Evolutionary conservation across 2,888 invertebrate species (phyloP).

Genomic region (Thera britannica): DNA sequence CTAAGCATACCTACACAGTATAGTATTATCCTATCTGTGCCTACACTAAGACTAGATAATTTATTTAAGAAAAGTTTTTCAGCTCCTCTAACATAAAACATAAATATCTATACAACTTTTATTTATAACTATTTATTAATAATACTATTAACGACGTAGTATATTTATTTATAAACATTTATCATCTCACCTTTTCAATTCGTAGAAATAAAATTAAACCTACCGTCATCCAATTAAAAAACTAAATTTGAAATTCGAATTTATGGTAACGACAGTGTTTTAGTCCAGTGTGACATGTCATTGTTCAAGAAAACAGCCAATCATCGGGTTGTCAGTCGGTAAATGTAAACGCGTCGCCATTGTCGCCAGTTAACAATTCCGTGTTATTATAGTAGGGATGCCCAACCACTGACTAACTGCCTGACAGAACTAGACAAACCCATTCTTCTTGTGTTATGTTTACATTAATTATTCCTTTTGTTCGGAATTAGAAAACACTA

Average conservation of each 20-base stretch:
- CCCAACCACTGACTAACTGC: constrained; percentile 64
- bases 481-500: constrained; percentile 33
- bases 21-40: no score
- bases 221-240: constrained; percentile 18
- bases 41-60: no score
- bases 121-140: not conserved
- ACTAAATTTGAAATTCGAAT: constrained; percentile 49
- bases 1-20: no score
- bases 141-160: no score
- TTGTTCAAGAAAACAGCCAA: constrained; percentile 68
- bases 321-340: constrained; percentile 58
- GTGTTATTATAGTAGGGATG: constrained; percentile 79
- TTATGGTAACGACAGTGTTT: constrained; percentile 52
- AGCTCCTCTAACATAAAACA: no score
- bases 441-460: constrained; percentile 49
- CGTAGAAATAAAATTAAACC: constrained; percentile 1
- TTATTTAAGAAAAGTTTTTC: no score
- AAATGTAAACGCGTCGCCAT: constrained; percentile 68
- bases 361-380: constrained; percentile 70
- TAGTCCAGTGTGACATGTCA: constrained; percentile 49
- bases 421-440: constrained; percentile 46
- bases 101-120: not conserved
- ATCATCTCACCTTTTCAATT: constrained; percentile 8
- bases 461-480: constrained; percentile 42
- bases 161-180: no score